Evolutionary conservation across 2,113 vertebrate species (phyloP), one percentile per base, ranked within the genome.

Genomic region (Oryzias javanicus): DNA sequence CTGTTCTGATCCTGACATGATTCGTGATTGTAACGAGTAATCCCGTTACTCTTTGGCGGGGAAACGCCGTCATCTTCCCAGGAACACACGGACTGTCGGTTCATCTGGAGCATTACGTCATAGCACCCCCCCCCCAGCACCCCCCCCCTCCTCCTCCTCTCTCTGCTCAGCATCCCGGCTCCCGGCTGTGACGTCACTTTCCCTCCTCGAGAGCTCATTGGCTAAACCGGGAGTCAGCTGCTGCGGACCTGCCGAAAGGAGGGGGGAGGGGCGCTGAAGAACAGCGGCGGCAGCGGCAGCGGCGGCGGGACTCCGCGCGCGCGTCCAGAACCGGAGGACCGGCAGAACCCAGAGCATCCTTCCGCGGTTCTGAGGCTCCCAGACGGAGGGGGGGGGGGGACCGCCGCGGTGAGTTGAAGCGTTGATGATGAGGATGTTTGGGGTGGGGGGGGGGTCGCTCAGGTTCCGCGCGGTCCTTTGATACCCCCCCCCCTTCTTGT

Each of bases 71-170:
- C 6, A 22, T n/a, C 0, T 47, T 25, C 14, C 8, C 4, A 46
- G 60, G 53, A 58, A 47, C 46, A 18, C 44, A 46, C 15, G 1
- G 22, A 48, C 45, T 27, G 6, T 27, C 5, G 5, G 72, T 65
- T 77, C 82, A 88, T 82, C 74, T 83, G 78, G 85, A 83, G 81
- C 83, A 89, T 89, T 84, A 89, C 85, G 81, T 87, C 85, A 89
- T 84, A 53, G 13, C 27, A 17, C 24, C 15, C 20, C 42, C n/a
- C n/a, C n/a, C n/a, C n/a, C n/a, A n/a, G n/a, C n/a, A n/a, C n/a
- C n/a, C n/a, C n/a, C n/a, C n/a, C n/a, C n/a, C n/a, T n/a, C n/a
- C n/a, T n/a, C n/a, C n/a, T n/a, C n/a, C 25, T 22, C 45, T 4
- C 63, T n/a, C 72, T 44, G 49, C 19, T 61, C 77, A 80, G 56